Percentiles rank a stretch among this genome's conserved stretches.
Evolutionary conservation across 1,140 invertebrate species (phyloP).

Genomic region (Mycetomoellerius zeteki): DNA sequence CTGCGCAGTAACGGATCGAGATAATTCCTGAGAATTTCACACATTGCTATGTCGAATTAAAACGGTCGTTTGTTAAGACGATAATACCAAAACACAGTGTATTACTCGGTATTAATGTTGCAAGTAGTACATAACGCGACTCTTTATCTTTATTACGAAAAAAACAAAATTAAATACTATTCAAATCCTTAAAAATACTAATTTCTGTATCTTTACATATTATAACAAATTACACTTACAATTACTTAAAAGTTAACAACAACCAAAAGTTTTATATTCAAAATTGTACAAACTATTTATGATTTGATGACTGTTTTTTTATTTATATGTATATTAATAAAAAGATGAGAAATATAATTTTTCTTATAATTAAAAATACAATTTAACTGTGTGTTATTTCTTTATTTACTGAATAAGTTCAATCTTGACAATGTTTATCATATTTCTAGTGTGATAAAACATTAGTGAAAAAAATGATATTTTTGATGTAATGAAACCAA

Average conservation of each 20-base stretch:
- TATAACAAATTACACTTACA: not conserved
- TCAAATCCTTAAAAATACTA: not conserved
- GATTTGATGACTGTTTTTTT: not conserved
- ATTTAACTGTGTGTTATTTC: not conserved
- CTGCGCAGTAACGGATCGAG: slow-evolving; percentile 59
- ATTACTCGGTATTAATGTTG: not conserved
- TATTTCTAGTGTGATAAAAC: not conserved
- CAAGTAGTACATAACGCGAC: not conserved
- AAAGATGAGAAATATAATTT: not conserved
- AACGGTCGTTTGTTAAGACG: slow-evolving; percentile 53
- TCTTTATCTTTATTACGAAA: not conserved
- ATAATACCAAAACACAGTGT: slow-evolving; percentile 18
- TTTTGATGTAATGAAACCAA: not conserved
- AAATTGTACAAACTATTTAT: not conserved
- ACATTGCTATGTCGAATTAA: slow-evolving; percentile 65
- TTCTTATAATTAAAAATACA: not conserved
- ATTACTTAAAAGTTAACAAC: not conserved
- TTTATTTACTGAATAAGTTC: not conserved
- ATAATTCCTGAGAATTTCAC: slow-evolving; percentile 71
- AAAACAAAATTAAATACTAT: not conserved
- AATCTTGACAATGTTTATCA: not conserved
- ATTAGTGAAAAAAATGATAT: no score
- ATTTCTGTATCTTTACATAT: not conserved
- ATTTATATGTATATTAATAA: not conserved
- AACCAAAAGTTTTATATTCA: not conserved